Percentiles rank a stretch among this genome's conserved stretches.
Evolutionary conservation across 2,113 vertebrate genomes (phyloP).

Genomic region (Varanus komodoensis): DNA sequence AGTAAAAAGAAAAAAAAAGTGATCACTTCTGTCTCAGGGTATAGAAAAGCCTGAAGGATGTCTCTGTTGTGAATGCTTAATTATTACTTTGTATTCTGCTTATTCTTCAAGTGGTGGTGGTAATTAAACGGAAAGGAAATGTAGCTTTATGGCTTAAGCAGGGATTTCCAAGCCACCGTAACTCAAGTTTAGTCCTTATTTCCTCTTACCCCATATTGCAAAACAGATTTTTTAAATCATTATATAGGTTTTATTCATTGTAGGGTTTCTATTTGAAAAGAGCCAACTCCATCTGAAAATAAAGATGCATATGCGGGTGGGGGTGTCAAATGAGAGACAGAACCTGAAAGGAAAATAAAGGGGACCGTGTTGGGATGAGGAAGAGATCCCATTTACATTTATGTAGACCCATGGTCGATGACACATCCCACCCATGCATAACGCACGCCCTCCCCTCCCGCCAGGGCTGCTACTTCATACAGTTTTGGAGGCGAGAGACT

Average conservation of each 20-base stretch:
- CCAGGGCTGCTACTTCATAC: neutral
- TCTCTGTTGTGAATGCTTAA: neutral
- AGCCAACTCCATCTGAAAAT: neutral
- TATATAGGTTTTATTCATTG: neutral
- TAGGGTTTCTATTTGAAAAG: neutral
- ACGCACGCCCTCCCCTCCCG: neutral
- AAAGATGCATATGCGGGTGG: too few relatives aligned
- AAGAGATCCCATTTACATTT: neutral
- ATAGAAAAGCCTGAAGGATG: neutral
- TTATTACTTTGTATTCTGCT: neutral
- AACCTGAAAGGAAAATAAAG: neutral
- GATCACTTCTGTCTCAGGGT: neutral
- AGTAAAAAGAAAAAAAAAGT: neutral
- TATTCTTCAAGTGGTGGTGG: neutral
- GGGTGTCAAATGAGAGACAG: too few relatives aligned
- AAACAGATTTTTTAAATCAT: neutral
- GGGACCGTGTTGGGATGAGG: too few relatives aligned
- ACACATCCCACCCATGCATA: too few relatives aligned
- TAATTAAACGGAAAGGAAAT: neutral
- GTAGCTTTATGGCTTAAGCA: neutral
- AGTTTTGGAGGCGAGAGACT: neutral
- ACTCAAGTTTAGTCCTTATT: neutral
- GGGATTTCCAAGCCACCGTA: neutral
- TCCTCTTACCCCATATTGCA: neutral
- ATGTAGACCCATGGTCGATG: too few relatives aligned